A percentile compares a stretch with the other conserved stretches of the same genome.
Evolutionary conservation across 2,888 invertebrate species (phyloP).

Genomic region (Volucella bombylans): DNA sequence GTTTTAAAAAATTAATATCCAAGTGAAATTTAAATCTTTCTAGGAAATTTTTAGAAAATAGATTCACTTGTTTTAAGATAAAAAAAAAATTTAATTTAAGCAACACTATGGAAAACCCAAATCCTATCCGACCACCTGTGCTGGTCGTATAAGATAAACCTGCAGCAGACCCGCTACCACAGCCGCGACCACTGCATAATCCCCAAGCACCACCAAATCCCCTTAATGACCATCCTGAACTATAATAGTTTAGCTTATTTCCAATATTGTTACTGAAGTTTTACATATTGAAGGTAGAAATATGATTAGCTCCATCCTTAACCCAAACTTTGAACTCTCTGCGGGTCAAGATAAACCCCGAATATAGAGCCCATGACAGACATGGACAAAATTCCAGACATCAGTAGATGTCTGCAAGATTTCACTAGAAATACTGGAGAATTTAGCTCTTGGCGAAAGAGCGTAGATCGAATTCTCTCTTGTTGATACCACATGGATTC

Average conservation of each 20-base stretch:
- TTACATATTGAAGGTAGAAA: background rate
- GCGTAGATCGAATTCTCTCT: too few species aligned
- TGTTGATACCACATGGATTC: too few species aligned
- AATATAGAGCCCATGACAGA: fast-evolving
- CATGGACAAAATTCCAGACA: fast-evolving
- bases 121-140: too few species aligned
- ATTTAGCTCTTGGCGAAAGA: too few species aligned
- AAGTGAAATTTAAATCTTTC: background rate
- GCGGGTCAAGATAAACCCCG: too few species aligned
- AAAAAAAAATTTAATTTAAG: too few species aligned
- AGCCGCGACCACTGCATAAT: background rate
- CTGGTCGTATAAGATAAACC: background rate
- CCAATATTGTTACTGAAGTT: background rate
- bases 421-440: too few species aligned
- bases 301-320: background rate
- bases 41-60: background rate
- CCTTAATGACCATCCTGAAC: background rate
- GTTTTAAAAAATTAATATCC: background rate
- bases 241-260: background rate
- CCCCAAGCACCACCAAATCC: background rate
- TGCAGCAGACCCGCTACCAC: background rate
- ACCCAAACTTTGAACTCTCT: background rate
- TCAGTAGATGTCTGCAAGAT: too few species aligned
- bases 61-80: background rate
- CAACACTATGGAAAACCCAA: too few species aligned